A percentile compares a stretch with the other conserved stretches of the same genome.
phyloP scores from a whole-genome alignment of 2,113 vertebrate genomes.

The Pelecanoides urinatrix region DNA sequence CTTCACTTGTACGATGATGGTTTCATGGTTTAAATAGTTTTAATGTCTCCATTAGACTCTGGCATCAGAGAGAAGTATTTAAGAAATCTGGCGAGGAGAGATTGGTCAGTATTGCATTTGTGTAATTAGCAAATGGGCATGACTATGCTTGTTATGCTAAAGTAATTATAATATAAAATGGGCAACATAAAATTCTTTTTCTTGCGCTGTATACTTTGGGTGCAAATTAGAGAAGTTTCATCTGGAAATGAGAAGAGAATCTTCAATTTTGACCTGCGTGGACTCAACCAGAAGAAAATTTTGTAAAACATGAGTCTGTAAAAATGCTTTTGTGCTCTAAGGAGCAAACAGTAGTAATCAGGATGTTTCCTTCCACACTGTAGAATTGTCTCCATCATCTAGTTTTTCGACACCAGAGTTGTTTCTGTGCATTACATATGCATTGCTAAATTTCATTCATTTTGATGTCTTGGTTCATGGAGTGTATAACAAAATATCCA shows the following conservation, averaged over 20 bases:
- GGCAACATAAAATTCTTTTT: neutral
- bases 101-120: neutral
- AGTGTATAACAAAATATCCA: neutral
- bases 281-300: neutral
- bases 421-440: neutral
- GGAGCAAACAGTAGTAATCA: neutral
- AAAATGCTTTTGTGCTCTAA: neutral
- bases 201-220: rapidly evolving
- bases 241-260: neutral
- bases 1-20: neutral
- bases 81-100: neutral
- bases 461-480: neutral
- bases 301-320: neutral
- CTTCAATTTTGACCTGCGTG: neutral
- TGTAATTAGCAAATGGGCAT: neutral
- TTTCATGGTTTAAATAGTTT: neutral
- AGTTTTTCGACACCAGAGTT: neutral
- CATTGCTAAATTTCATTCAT: neutral
- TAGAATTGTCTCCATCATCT: neutral
- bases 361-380: neutral
- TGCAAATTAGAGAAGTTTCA: neutral
- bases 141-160: neutral
- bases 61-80: neutral
- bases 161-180: neutral
- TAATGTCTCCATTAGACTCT: neutral